phyloP scores from a whole-genome alignment of 2,888 invertebrate species.

The Eretmocerus hayati region DNA sequence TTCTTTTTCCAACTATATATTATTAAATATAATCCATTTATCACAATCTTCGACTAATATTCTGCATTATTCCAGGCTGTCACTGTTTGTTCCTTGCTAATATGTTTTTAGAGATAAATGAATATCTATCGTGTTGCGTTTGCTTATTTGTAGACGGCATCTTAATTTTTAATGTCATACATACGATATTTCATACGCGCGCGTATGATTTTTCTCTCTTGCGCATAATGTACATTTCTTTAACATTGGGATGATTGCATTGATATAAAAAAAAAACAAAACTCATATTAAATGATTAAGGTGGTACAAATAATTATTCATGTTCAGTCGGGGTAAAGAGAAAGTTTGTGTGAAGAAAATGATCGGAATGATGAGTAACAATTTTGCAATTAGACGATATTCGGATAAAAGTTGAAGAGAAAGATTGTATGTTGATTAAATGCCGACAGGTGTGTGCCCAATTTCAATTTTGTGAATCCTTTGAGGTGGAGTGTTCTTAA shows the following conservation, averaged over 20 bases:
- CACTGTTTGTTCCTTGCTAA: neutral
- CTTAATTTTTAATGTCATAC: neutral
- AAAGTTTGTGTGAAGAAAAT: slow-evolving; percentile 20
- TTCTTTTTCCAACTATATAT: no score
- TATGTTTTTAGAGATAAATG: neutral
- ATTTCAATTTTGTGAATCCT: slow-evolving; percentile 21
- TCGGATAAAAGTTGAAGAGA: neutral
- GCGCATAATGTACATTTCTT: neutral
- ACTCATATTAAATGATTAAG: neutral
- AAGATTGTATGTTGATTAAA: slow-evolving; percentile 17
- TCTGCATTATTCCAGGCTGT: slow-evolving; percentile 9
- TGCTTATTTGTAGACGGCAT: neutral
- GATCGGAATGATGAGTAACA: slow-evolving; percentile 25
- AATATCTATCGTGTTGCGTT: neutral
- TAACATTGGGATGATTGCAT: neutral
- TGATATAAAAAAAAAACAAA: neutral
- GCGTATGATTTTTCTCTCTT: neutral
- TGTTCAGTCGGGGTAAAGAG: slow-evolving; percentile 21
- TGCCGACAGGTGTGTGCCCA: slow-evolving; percentile 19
- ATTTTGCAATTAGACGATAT: slow-evolving; percentile 14
- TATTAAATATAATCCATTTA: no score
- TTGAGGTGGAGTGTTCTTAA: slow-evolving; percentile 22
- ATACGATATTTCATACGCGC: neutral
- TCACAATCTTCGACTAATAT: no score
- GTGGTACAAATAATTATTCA: slow-evolving; percentile 13